Percentiles rank a stretch among this genome's conserved stretches.
Evolutionary conservation across 1,140 invertebrate species (phyloP).

Genomic region (Pentalonia nigronervosa): DNA sequence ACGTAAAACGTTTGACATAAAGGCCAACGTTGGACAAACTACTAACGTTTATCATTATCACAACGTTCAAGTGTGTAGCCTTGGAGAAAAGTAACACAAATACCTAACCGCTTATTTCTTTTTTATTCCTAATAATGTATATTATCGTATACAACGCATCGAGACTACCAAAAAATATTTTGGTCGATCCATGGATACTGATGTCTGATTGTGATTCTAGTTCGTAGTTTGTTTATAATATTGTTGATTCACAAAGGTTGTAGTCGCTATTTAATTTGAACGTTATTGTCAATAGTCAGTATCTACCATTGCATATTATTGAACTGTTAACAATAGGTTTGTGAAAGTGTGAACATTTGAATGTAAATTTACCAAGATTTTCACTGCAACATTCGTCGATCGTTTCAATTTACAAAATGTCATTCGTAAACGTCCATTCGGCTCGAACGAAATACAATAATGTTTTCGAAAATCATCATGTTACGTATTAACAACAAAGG

Average conservation of each 20-base stretch:
- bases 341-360: neutral
- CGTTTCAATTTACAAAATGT: neutral
- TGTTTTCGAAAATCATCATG: conserved; percentile 14
- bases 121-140: neutral
- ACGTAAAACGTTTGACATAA: neutral
- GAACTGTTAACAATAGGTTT: neutral
- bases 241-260: neutral
- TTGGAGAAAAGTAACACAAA: neutral
- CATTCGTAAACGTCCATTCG: neutral
- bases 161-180: neutral
- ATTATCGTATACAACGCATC: neutral
- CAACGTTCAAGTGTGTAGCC: conserved; percentile 5
- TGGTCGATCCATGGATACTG: neutral
- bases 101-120: neutral
- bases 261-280: neutral
- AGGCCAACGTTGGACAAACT: neutral
- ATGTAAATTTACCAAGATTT: neutral
- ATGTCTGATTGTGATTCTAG: neutral
- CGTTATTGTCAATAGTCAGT: no score
- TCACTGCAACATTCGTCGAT: neutral
- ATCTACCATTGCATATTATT: neutral
- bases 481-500: neutral
- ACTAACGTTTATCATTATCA: neutral
- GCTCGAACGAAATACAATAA: neutral
- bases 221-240: neutral